A percentile compares a stretch with the other conserved stretches of the same genome.
Evolutionary conservation across 2,888 invertebrate species (phyloP).

Genomic region (Caenorhabditis imperialis): DNA sequence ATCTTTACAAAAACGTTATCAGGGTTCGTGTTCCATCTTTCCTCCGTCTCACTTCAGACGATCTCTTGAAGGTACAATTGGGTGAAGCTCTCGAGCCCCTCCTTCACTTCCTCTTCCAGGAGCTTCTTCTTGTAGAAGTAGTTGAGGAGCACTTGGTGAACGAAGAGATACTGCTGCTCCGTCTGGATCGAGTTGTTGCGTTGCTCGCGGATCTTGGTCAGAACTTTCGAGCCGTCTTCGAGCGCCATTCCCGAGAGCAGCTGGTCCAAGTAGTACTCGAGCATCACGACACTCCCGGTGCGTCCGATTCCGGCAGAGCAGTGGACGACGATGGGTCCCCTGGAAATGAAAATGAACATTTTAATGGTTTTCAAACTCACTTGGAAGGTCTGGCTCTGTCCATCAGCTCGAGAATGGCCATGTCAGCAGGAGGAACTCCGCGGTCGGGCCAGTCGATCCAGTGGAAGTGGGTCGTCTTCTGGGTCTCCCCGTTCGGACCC

Average conservation of each 20-base stretch:
- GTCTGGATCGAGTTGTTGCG: slow-evolving; percentile 55
- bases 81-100: slow-evolving; percentile 9
- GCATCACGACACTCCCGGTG: slow-evolving; percentile 53
- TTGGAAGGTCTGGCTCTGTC: slow-evolving; percentile 31
- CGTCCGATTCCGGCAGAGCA: slow-evolving; percentile 60
- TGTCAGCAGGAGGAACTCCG: slow-evolving; percentile 55
- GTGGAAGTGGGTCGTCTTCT: slow-evolving; percentile 51
- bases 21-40: too few relatives aligned
- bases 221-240: slow-evolving; percentile 42
- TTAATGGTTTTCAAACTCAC: slow-evolving; percentile 3
- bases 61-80: slow-evolving; percentile 9
- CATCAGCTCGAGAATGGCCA: slow-evolving; percentile 56
- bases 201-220: slow-evolving; percentile 51
- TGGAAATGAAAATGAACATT: slow-evolving; percentile 1
- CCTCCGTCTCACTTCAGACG: not conserved
- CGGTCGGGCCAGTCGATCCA: slow-evolving; percentile 63
- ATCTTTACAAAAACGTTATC: too few relatives aligned
- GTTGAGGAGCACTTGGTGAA: slow-evolving; percentile 54
- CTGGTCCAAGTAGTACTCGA: slow-evolving; percentile 53
- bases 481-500: slow-evolving; percentile 18
- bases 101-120: slow-evolving; percentile 20
- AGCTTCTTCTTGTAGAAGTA: slow-evolving; percentile 39
- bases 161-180: slow-evolving; percentile 54
- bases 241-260: slow-evolving; percentile 14
- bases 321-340: slow-evolving; percentile 54